Conservation (phyloP, 2,888 invertebrate species). For the Coenonympha glycerion region DNA sequence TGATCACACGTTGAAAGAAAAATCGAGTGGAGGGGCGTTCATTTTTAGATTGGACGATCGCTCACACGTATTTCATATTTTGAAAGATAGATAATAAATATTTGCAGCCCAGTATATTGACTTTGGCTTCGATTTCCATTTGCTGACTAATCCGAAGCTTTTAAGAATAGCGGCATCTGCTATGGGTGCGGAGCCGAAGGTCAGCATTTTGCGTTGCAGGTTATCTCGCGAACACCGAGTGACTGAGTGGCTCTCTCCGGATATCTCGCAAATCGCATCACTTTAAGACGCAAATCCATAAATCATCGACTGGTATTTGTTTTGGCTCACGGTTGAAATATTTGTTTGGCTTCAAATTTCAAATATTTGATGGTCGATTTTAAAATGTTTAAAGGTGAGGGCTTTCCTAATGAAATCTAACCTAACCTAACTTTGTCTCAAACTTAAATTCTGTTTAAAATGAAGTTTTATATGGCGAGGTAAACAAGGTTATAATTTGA, state of each 20-base stretch:
- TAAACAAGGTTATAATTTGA: too few relatives aligned
- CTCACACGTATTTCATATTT: too few relatives aligned
- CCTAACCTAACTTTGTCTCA: too few relatives aligned
- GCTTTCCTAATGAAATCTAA: background rate
- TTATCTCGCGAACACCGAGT: conserved; percentile 1
- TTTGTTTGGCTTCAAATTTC: background rate
- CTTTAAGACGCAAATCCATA: background rate
- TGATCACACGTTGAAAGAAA: too few relatives aligned
- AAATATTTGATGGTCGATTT: background rate
- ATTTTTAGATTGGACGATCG: too few relatives aligned
- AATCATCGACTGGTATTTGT: background rate
- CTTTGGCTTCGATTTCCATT: background rate
- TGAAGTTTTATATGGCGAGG: too few relatives aligned
- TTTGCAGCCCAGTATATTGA: background rate
- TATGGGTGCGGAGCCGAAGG: background rate
- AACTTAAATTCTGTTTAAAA: too few relatives aligned
- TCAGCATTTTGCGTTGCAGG: background rate
- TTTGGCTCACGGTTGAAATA: background rate
- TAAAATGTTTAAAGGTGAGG: background rate
- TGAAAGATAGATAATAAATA: too few relatives aligned
- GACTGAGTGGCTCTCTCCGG: background rate
- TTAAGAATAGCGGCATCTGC: background rate
- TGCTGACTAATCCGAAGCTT: conserved; percentile 1
- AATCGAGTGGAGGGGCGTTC: too few relatives aligned
- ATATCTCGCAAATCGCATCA: background rate